phyloP scores from a whole-genome alignment of 2,797 vertebrate species.

The Myotis planiceps region DNA sequence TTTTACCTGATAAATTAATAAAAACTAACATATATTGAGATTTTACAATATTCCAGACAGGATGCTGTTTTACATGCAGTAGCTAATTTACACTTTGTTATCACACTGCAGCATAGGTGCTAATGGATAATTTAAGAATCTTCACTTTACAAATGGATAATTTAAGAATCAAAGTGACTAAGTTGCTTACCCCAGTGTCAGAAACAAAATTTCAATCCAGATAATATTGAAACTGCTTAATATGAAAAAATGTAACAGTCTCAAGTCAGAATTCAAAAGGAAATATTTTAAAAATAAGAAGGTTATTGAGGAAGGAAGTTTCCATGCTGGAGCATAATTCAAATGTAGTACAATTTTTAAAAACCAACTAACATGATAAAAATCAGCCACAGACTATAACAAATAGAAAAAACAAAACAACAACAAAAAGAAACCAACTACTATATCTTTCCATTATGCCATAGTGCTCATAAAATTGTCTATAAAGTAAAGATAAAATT shows the following conservation, averaged over 20 bases:
- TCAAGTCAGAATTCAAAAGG: background rate
- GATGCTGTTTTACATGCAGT: background rate
- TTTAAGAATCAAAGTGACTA: background rate
- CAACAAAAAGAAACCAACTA: background rate
- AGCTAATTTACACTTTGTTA: background rate
- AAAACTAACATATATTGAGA: background rate
- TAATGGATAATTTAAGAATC: background rate
- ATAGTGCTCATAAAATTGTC: slow-evolving; percentile 59
- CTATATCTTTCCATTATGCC: background rate
- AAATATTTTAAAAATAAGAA: background rate
- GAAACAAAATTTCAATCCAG: background rate
- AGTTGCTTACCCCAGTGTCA: background rate
- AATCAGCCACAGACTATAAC: background rate
- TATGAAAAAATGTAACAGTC: background rate
- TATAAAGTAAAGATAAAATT: slow-evolving; percentile 53
- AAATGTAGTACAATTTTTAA: slow-evolving; percentile 9
- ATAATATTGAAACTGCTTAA: background rate
- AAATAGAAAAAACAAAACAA: background rate
- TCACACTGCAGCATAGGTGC: background rate
- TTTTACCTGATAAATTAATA: background rate
- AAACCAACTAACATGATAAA: slow-evolving; percentile 36
- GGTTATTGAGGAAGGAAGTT: background rate
- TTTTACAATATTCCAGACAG: background rate
- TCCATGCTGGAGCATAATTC: background rate
- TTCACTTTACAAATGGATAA: background rate